Conservation (phyloP, 2,113 vertebrate species). For the Centrocercus urophasianus region DNA sequence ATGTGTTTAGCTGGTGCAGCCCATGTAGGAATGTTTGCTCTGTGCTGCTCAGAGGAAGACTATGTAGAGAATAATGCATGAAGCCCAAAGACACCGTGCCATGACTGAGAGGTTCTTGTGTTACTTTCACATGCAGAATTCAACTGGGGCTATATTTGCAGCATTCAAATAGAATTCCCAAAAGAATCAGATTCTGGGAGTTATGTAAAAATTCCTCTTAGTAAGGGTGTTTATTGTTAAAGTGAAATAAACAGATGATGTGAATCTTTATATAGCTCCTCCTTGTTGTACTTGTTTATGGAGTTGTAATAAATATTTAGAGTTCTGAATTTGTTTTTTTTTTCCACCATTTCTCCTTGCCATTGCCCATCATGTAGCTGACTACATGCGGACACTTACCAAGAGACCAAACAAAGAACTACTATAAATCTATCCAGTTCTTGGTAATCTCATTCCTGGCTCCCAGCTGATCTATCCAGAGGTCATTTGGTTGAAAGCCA, state of each 20-base stretch:
- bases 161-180: not conserved
- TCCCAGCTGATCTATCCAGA: constrained; percentile 70
- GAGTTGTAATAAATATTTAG: constrained; percentile 25
- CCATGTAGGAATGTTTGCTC: not conserved
- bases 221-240: constrained; percentile 17
- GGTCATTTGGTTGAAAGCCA: constrained; percentile 77
- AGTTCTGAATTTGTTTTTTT: not conserved
- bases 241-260: constrained; percentile 47
- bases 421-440: constrained; percentile 67
- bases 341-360: not conserved
- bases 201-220: constrained; percentile 30
- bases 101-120: not conserved
- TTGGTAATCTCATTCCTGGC: constrained; percentile 54
- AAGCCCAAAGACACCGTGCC: not conserved
- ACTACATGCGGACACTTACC: constrained; percentile 38
- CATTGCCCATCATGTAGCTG: not conserved
- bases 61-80: not conserved
- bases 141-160: not conserved
- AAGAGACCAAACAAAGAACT: constrained; percentile 70
- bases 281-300: constrained; percentile 38
- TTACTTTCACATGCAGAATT: not conserved
- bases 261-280: constrained; percentile 11
- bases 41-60: not conserved
- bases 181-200: not conserved
- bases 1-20: not conserved